Evolutionary conservation across 2,113 vertebrate species (phyloP).

Genomic region (Lepisosteus osseus): DNA sequence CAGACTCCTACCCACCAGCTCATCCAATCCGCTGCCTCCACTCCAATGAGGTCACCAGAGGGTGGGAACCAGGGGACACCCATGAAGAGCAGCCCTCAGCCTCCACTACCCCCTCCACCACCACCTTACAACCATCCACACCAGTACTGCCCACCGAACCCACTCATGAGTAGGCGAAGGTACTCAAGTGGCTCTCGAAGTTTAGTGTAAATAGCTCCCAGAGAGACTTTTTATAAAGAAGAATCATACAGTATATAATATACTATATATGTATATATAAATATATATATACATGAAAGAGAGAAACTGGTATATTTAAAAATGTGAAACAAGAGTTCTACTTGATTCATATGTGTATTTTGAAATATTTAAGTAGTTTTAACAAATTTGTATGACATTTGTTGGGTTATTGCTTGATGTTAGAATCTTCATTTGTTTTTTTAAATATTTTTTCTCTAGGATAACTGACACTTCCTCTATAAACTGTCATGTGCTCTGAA

Average conservation of each 20-base stretch:
- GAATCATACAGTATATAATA: conserved; percentile 24
- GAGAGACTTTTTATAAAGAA: conserved; percentile 20
- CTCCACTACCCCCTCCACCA: conserved; percentile 87
- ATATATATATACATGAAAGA: conserved; percentile 53
- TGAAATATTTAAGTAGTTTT: conserved; percentile 68
- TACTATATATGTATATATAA: conserved; percentile 57
- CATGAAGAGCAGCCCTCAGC: conserved; percentile 75
- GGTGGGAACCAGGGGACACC: conserved; percentile 66
- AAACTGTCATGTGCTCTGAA: not conserved
- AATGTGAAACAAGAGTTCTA: conserved; percentile 40
- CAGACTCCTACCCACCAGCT: conserved; percentile 87
- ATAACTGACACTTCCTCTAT: not conserved
- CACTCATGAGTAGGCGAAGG: conserved; percentile 85
- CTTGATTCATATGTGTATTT: conserved; percentile 63
- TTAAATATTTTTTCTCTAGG: not conserved
- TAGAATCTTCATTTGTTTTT: not conserved
- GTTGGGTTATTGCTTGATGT: conserved; percentile 21
- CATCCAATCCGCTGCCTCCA: conserved; percentile 83
- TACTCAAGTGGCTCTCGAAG: conserved; percentile 91
- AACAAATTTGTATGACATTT: conserved; percentile 64
- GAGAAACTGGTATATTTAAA: conserved; percentile 33
- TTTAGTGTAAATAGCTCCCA: conserved; percentile 74
- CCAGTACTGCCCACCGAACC: conserved; percentile 90
- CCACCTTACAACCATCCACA: conserved; percentile 96
- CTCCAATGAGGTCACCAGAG: conserved; percentile 68